These are phyloP conservation scores for Sapayoa aenigma DNA, from an alignment of 2,113 vertebrate genomes.

Conservation along the genomic window DNA sequence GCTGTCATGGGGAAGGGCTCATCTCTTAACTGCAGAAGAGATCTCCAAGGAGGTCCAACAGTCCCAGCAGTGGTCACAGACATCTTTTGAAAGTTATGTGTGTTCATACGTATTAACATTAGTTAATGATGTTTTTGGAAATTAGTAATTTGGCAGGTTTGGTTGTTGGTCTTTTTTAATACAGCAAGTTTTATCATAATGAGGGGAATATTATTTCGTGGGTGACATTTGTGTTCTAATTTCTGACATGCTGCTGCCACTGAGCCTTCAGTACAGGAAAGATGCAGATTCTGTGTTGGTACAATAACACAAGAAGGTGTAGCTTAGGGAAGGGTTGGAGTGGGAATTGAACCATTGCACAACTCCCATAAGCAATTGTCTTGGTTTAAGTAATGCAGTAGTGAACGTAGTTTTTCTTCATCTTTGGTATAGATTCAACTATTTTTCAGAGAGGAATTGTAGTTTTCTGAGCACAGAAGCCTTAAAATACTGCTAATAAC, in stretches of 20 bases:
- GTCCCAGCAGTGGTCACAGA: background rate
- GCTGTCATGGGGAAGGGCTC: background rate
- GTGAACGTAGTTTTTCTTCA: background rate
- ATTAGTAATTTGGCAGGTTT: background rate
- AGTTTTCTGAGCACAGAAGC: background rate
- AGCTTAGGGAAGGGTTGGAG: background rate
- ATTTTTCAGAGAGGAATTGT: background rate
- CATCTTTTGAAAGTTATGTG: background rate
- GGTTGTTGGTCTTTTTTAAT: too few relatives aligned
- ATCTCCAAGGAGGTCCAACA: background rate
- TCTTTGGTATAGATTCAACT: background rate
- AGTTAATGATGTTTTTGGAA: background rate
- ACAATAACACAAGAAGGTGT: background rate
- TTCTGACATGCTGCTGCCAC: background rate
- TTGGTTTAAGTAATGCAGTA: background rate
- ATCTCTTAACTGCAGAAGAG: background rate
- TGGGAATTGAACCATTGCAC: background rate
- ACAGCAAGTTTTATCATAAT: background rate
- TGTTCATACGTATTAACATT: background rate
- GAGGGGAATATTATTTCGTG: background rate
- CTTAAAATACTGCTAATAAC: slow-evolving; percentile 28
- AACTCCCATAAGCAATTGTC: background rate
- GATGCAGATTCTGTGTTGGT: background rate
- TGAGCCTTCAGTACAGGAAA: background rate
- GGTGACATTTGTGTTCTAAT: background rate